Evolutionary conservation across 2,113 vertebrate species (phyloP), one percentile per base, ranked within the genome.

Genomic region (Sinocyclocheilus grahami): DNA sequence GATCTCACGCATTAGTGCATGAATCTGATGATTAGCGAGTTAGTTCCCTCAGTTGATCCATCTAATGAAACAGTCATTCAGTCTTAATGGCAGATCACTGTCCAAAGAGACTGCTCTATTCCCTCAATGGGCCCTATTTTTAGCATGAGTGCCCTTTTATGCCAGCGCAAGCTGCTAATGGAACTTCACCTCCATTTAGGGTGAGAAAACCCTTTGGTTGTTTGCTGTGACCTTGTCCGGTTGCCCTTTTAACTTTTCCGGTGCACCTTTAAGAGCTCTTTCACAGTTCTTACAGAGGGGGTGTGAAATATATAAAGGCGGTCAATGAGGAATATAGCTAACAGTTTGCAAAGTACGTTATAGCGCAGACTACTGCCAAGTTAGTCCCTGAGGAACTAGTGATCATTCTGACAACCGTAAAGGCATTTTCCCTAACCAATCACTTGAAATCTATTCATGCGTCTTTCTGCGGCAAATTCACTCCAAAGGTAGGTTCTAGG

Each of bases 191-290:
- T 67, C 55, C 86, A 69, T 83, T 78, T 83, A 87, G 30, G 86
- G 86, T 78, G 86, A 83, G 86, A 87, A 87, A 87, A 87, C 86
- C 33, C 20, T 77, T 78, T 67, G 9, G 86, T 83, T 82, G 74
- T 83, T 30, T 11, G n/a, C 60, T 0, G 20, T 83, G 86, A 87
- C 86, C 86, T 87, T 87, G 46, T n/a, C 22, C 12, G 14, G 37
- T 51, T 77, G 71, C 79, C 79, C 85, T 86, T 83, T 77, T 58
- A 67, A 82, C 79, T 76, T 51, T 62, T 75, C 27, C 30, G 1
- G n/a, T 55, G 72, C 60, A 46, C 72, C 6, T 65, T 62, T 65
- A 72, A 86, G 85, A 62, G 85, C 85, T 82, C 55, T 77, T 86
- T 78, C 37, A 65, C 60, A 75, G 77, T 30, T 42, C 48, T 58